phyloP scores from a whole-genome alignment of 2,113 vertebrate species.

The Leucopsar rothschildi region DNA sequence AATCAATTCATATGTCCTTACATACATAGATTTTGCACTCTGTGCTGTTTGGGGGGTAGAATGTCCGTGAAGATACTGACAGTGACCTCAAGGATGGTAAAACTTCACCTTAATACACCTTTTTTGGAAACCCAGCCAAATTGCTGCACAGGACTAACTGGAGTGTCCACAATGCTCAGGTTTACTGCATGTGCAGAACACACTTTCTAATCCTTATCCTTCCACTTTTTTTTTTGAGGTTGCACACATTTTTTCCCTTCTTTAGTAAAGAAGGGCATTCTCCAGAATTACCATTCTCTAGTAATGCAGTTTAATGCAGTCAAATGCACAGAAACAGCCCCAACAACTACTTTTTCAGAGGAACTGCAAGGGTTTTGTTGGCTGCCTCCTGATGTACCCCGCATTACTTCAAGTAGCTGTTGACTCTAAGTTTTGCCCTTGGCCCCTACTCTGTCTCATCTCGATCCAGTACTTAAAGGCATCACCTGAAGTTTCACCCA shows the following conservation, averaged over 20 bases:
- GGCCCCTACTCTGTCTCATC: not conserved
- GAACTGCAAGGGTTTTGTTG: not conserved
- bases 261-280: not conserved
- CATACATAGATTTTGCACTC: not conserved
- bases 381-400: not conserved
- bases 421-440: not conserved
- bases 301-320: not conserved
- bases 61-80: not conserved
- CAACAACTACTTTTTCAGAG: not conserved
- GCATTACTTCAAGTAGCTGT: not conserved
- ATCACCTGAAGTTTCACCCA: not conserved
- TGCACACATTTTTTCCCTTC: not conserved
- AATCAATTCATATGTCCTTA: not conserved
- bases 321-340: not conserved
- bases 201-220: not conserved
- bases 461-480: not conserved
- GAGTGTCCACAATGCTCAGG: not conserved
- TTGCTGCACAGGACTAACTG: not conserved
- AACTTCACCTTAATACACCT: not conserved
- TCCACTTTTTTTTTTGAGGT: not conserved
- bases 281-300: not conserved
- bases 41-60: not conserved
- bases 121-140: not conserved
- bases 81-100: not conserved
- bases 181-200: not conserved